A percentile compares a stretch with the other conserved stretches of the same genome.
Evolutionary conservation across 2,888 invertebrate species (phyloP).

Genomic region (Dinocampus coccinellae): DNA sequence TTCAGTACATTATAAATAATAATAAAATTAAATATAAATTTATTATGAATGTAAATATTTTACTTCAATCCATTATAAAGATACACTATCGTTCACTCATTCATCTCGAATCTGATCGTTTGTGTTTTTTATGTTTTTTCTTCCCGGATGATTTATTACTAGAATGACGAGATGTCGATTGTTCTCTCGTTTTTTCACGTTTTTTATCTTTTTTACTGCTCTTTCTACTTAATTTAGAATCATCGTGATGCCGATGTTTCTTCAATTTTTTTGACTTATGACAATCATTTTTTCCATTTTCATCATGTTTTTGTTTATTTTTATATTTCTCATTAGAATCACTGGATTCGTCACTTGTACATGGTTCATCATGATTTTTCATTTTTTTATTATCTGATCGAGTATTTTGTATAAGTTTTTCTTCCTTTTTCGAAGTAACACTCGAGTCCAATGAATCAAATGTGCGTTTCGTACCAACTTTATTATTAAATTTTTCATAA

Average conservation of each 20-base stretch:
- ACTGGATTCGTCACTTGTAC: constrained; percentile 48
- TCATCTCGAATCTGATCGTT: constrained; percentile 46
- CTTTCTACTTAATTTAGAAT: constrained; percentile 69
- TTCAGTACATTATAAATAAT: no score
- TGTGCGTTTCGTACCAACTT: constrained; percentile 43
- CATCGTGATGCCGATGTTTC: constrained; percentile 61
- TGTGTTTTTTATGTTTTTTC: constrained; percentile 68
- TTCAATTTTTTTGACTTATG: constrained; percentile 42
- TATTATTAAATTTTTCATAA: constrained; percentile 79
- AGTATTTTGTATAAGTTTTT: constrained; percentile 50
- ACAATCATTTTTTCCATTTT: neutral
- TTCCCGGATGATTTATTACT: constrained; percentile 69
- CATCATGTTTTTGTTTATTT: constrained; percentile 63
- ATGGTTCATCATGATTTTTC: constrained; percentile 48
- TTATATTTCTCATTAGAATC: constrained; percentile 58
- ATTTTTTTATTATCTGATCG: constrained; percentile 43
- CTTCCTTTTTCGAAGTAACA: constrained; percentile 51
- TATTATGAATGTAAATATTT: neutral
- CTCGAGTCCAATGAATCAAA: constrained; percentile 44
- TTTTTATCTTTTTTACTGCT: constrained; percentile 74
- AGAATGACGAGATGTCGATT: constrained; percentile 60
- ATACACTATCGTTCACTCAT: constrained; percentile 51
- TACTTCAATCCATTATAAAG: constrained; percentile 27
- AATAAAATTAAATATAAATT: no score
- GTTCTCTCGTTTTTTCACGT: constrained; percentile 72